Conservation (phyloP, 1,140 invertebrate species). For the Euschistus heros region DNA sequence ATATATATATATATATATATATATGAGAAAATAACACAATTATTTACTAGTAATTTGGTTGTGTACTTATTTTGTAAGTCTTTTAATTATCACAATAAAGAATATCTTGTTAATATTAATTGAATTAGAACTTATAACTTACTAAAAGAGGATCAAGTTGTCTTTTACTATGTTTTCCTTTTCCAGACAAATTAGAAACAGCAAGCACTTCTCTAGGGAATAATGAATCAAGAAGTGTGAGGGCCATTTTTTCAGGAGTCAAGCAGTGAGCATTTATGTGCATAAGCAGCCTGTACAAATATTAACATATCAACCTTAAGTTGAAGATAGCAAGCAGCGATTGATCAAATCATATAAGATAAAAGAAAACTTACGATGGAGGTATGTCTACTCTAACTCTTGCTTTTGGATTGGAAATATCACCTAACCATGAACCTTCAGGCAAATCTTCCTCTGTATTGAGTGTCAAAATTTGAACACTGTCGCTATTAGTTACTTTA, state of each 20-base stretch:
- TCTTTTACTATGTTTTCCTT: constrained; percentile 44
- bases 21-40: too few species aligned
- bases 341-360: too few species aligned
- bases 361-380: constrained; percentile 35
- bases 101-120: too few species aligned
- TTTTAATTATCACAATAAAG: too few species aligned
- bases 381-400: constrained; percentile 42
- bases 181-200: constrained; percentile 43
- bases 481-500: background rate
- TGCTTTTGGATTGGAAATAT: constrained; percentile 41
- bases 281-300: constrained; percentile 38
- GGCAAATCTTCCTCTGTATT: constrained; percentile 40
- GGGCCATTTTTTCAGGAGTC: constrained; percentile 45
- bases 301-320: too few species aligned
- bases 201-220: constrained; percentile 44
- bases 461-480: constrained; percentile 31
- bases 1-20: too few species aligned
- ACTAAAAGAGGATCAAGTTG: constrained; percentile 44
- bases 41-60: too few species aligned
- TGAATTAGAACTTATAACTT: too few species aligned
- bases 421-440: constrained; percentile 44
- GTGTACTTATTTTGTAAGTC: too few species aligned
- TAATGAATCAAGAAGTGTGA: constrained; percentile 43
- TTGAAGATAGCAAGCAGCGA: too few species aligned
- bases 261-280: constrained; percentile 44